Evolutionary conservation across 2,113 vertebrate species (phyloP).

Genomic region (Taxidea taxus): DNA sequence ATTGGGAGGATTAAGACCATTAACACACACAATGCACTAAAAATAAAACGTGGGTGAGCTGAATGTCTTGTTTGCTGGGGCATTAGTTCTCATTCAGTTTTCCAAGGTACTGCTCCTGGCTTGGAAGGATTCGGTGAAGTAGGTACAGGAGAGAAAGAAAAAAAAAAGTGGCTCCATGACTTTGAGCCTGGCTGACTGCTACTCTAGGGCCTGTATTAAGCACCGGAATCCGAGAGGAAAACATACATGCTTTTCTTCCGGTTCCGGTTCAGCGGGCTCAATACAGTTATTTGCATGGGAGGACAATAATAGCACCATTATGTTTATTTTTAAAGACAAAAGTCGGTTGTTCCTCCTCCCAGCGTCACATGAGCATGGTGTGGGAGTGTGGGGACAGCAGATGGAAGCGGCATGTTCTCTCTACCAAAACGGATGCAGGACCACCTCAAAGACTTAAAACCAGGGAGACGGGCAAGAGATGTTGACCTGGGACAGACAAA

Average conservation of each 20-base stretch:
- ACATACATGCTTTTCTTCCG: neutral
- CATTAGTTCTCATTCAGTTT: neutral
- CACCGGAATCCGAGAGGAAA: neutral
- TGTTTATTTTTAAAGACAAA: slow-evolving; percentile 4
- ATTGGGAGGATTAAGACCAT: neutral
- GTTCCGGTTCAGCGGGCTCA: slow-evolving; percentile 17
- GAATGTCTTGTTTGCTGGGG: neutral
- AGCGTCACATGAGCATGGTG: neutral
- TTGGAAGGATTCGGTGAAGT: slow-evolving; percentile 6
- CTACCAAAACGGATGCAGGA: neutral
- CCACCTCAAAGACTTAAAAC: neutral
- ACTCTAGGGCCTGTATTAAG: neutral
- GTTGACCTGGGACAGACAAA: neutral
- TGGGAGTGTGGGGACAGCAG: neutral
- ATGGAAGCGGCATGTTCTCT: neutral
- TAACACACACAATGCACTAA: neutral
- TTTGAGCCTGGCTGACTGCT: neutral
- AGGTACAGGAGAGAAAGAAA: neutral
- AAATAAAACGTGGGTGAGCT: neutral
- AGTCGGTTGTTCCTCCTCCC: neutral
- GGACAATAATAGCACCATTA: slow-evolving; percentile 26
- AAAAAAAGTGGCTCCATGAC: neutral
- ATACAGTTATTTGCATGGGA: slow-evolving; percentile 55
- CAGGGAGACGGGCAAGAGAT: neutral
- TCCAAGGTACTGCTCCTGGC: neutral